Evolutionary conservation across 2,888 invertebrate genomes (phyloP), one percentile per base, ranked within the genome.

Genomic region (Trichopria drosophilae): DNA sequence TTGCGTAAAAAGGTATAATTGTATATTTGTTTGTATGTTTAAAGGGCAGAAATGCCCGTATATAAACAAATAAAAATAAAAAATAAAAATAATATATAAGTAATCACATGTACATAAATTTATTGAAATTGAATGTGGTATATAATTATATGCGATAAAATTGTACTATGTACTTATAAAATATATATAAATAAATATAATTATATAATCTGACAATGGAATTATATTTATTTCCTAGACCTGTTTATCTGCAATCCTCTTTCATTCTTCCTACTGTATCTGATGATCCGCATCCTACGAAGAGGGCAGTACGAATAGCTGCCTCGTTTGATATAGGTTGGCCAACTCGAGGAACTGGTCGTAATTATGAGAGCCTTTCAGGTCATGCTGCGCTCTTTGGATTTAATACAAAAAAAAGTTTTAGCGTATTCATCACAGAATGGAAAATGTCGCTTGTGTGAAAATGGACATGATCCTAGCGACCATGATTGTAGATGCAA

Each of bases 331-430:
- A 41, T 29, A 4, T 41, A 2, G 31, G 46, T 2, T 46, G 46
- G 46, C 24, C 39, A 4, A 46, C 46, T 1, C 28, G 19, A 39
- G 46, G 46, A 24, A 20, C 37, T 3, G 39, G 46, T 1, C 29
- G 46, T 7, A 39, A 28, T 9, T 46, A 46, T 19, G 46, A 46
- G n/a, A 46, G 46, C 15, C 22, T 32, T 7, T 6, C 32, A 10
- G 35, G 34, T 22, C 15, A 23, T 18, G 44, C 22, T 34, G 24
- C n/a, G n/a, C n/a, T 29, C 16, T 22, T 45, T 35, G 26, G 23
- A 16, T 35, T 34, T 20, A 23, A 35, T 44, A 10, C 6, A 6
- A 32, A 32, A 32, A 32, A 13, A 32, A 32, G 24, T 32, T 32
- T 13, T 32, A 32, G 7, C 32, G 12, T 32, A 32, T 13, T 10